A percentile compares a stretch with the other conserved stretches of the same genome.
These are phyloP conservation scores for Nylanderia fulva DNA, from an alignment of 1,140 invertebrate genomes.

Conservation along the genomic window DNA sequence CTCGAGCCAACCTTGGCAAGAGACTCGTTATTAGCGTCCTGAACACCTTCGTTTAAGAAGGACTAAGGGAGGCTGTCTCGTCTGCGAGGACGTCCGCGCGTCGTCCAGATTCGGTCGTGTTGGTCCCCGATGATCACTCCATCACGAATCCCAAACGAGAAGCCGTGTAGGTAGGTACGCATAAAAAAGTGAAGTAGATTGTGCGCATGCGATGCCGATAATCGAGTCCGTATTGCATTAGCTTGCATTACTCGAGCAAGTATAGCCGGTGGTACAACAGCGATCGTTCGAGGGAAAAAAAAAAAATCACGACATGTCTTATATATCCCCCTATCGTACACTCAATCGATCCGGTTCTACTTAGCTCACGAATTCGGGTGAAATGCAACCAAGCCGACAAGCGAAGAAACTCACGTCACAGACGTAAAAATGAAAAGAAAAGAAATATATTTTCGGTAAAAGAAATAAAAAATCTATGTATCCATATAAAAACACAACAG, in stretches of 20 bases:
- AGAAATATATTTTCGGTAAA: slow-evolving; percentile 1
- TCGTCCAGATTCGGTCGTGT: slow-evolving; percentile 31
- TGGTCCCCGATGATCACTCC: slow-evolving; percentile 9
- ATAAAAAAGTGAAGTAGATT: slow-evolving; percentile 67
- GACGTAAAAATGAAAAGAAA: slow-evolving; percentile 16
- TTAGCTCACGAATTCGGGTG: slow-evolving; percentile 69
- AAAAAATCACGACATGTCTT: neutral
- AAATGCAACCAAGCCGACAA: slow-evolving; percentile 73
- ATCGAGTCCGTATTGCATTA: slow-evolving; percentile 10
- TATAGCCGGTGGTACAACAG: slow-evolving; percentile 33
- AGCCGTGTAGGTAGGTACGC: slow-evolving; percentile 72
- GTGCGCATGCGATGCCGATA: slow-evolving; percentile 59
- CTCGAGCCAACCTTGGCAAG: neutral
- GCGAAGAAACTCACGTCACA: slow-evolving; percentile 37
- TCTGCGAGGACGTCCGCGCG: slow-evolving; percentile 37
- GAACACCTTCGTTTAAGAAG: neutral
- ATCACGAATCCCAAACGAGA: slow-evolving; percentile 31
- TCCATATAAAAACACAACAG: slow-evolving; percentile 33
- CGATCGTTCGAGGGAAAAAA: neutral
- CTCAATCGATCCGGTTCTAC: neutral
- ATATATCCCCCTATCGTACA: neutral
- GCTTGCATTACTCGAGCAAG: slow-evolving; percentile 48
- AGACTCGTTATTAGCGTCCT: slow-evolving; percentile 7
- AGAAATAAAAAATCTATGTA: slow-evolving; percentile 24
- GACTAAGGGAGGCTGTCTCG: slow-evolving; percentile 1